These are phyloP conservation scores for Cyphomyrmex costatus DNA, from an alignment of 1,140 invertebrate genomes.

Conservation along the genomic window DNA sequence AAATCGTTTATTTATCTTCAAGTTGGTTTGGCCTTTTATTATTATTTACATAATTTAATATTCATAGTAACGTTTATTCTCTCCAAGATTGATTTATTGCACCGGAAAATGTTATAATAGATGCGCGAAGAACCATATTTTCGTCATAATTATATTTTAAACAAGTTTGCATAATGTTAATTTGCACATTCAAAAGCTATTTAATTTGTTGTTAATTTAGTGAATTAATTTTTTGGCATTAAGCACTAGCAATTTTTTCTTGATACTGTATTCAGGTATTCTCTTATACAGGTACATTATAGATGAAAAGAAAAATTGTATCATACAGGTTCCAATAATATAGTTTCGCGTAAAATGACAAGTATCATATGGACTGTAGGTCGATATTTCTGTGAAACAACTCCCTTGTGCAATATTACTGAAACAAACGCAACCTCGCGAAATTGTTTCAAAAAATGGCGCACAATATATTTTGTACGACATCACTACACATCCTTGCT, in stretches of 20 bases:
- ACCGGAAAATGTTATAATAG: not conserved
- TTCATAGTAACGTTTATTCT: not conserved
- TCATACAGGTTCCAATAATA: conserved; percentile 50
- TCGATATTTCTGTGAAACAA: not conserved
- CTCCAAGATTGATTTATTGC: conserved; percentile 15
- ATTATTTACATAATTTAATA: conserved; percentile 38
- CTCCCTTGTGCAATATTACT: conserved; percentile 43
- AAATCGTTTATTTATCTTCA: not conserved
- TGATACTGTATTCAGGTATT: not conserved
- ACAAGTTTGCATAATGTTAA: not conserved
- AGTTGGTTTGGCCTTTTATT: not conserved
- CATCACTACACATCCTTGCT: not conserved
- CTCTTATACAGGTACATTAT: not conserved
- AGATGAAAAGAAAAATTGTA: conserved; percentile 21
- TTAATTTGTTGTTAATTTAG: not conserved
- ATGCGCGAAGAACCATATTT: not conserved
- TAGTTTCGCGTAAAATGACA: conserved; percentile 37
- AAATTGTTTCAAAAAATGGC: conserved; percentile 59
- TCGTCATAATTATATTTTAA: not conserved
- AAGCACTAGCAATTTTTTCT: not conserved
- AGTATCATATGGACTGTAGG: not conserved
- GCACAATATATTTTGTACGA: conserved; percentile 45
- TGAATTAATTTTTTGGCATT: not conserved
- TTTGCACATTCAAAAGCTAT: not conserved
- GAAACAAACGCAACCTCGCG: conserved; percentile 33